These are phyloP conservation scores for Listrodromus nycthemerus DNA, from an alignment of 2,888 invertebrate genomes.

Conservation along the genomic window DNA sequence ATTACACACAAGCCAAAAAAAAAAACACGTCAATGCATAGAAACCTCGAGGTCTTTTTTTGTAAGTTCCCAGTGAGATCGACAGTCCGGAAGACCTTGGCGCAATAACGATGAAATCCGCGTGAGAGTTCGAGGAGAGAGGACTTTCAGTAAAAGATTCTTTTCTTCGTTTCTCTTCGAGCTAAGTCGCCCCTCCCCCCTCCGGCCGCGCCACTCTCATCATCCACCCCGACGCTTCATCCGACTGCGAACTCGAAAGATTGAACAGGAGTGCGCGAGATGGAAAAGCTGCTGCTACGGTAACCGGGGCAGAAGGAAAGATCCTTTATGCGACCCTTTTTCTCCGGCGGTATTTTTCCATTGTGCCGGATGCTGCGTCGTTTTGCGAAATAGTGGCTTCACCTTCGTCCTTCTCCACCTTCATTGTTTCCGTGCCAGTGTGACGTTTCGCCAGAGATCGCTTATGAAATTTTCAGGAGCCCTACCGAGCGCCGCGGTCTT, in stretches of 20 bases:
- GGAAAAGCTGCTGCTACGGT: not conserved
- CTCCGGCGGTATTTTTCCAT: conserved; percentile 11
- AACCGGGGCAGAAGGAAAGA: conserved; percentile 13
- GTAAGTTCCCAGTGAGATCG: conserved; percentile 7
- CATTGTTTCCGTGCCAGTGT: conserved; percentile 51
- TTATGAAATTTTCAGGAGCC: conserved; percentile 56
- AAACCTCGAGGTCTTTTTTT: not conserved
- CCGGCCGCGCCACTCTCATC: conserved; percentile 64
- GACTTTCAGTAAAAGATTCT: conserved; percentile 10
- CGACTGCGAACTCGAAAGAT: conserved; percentile 33
- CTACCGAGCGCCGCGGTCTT: conserved; percentile 7
- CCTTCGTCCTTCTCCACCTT: not conserved
- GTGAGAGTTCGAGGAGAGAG: not conserved
- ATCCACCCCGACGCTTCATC: conserved; percentile 44
- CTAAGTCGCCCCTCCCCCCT: not conserved
- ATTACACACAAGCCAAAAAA: not conserved
- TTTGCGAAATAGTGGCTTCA: conserved; percentile 21
- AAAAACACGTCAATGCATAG: not conserved
- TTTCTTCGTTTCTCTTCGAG: conserved; percentile 48
- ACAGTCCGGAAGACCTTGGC: conserved; percentile 10
- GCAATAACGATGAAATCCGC: conserved; percentile 4
- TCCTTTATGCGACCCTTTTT: conserved; percentile 10
- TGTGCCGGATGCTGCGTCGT: conserved; percentile 29
- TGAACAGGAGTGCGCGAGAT: conserved; percentile 27
- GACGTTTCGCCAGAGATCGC: conserved; percentile 38